A percentile compares a stretch with the other conserved stretches of the same genome.
Conservation (phyloP, 2,888 invertebrate genomes). For the Eilema caniola region DNA sequence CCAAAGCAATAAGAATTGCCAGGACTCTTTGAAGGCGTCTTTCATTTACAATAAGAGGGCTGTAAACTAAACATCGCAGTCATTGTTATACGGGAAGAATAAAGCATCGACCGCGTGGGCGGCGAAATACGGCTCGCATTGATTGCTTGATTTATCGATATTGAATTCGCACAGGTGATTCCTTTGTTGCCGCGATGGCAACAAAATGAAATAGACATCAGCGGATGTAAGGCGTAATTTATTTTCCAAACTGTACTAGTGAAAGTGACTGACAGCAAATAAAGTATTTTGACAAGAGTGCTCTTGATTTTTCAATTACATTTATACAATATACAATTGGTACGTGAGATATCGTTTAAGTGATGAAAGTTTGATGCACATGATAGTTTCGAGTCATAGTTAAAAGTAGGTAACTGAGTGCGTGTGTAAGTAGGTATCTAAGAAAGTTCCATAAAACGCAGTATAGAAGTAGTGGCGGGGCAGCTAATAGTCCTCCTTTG, state of each 20-base stretch:
- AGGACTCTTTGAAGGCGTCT: slow-evolving; percentile 34
- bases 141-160: slow-evolving; percentile 71
- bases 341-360: slow-evolving; percentile 52
- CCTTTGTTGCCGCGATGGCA: slow-evolving; percentile 52
- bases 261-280: slow-evolving; percentile 46
- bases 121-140: slow-evolving; percentile 60
- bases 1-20: slow-evolving; percentile 50
- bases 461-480: slow-evolving; percentile 38
- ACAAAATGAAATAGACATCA: slow-evolving; percentile 47
- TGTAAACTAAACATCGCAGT: slow-evolving; percentile 53
- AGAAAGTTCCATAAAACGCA: slow-evolving; percentile 39
- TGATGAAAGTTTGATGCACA: slow-evolving; percentile 45
- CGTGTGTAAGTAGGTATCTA: slow-evolving; percentile 20
- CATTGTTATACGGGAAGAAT: slow-evolving; percentile 58
- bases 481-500: slow-evolving; percentile 55
- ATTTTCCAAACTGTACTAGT: slow-evolving; percentile 34
- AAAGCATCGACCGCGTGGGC: slow-evolving; percentile 53
- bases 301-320: slow-evolving; percentile 52
- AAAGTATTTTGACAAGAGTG: slow-evolving; percentile 41
- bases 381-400: slow-evolving; percentile 22
- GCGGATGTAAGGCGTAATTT: slow-evolving; percentile 42
- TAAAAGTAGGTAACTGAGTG: slow-evolving; percentile 31
- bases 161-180: slow-evolving; percentile 67
- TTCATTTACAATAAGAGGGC: slow-evolving; percentile 38
- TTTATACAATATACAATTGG: slow-evolving; percentile 45